Percentiles rank a stretch among this genome's conserved stretches.
Evolutionary conservation across 2,797 vertebrate genomes (phyloP).

Genomic region (Tiaroga cobitis): DNA sequence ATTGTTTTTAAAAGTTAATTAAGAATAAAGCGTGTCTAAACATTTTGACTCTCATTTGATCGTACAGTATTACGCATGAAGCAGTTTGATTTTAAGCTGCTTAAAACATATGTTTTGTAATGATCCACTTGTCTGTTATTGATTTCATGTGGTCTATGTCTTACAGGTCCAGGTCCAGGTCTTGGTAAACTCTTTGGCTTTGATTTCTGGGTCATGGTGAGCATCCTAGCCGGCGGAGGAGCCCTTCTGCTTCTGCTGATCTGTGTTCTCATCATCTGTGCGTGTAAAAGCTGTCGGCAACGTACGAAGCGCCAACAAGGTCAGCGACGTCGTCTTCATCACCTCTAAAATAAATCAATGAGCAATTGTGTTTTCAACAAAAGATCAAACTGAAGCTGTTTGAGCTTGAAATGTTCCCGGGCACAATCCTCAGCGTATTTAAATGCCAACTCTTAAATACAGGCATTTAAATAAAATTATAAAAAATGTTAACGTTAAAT

Average conservation of each 20-base stretch:
- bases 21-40: neutral
- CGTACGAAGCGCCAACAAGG: neutral
- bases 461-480: neutral
- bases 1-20: neutral
- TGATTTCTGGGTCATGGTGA: neutral
- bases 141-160: neutral
- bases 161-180: neutral
- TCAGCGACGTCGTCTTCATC: neutral
- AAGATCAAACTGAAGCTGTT: neutral
- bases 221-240: neutral
- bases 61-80: neutral
- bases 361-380: neutral
- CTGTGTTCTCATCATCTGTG: neutral
- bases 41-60: neutral
- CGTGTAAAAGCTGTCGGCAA: constrained; percentile 42
- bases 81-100: neutral
- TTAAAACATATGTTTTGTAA: neutral
- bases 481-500: too few relatives aligned
- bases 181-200: neutral
- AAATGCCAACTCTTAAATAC: neutral
- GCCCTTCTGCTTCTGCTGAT: neutral
- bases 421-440: neutral
- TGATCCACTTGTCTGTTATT: neutral
- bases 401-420: too few relatives aligned
- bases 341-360: neutral